Percentiles rank a stretch among this genome's conserved stretches.
phyloP scores from a whole-genome alignment of 2,113 vertebrate species.

The Corydoras maculifer region DNA sequence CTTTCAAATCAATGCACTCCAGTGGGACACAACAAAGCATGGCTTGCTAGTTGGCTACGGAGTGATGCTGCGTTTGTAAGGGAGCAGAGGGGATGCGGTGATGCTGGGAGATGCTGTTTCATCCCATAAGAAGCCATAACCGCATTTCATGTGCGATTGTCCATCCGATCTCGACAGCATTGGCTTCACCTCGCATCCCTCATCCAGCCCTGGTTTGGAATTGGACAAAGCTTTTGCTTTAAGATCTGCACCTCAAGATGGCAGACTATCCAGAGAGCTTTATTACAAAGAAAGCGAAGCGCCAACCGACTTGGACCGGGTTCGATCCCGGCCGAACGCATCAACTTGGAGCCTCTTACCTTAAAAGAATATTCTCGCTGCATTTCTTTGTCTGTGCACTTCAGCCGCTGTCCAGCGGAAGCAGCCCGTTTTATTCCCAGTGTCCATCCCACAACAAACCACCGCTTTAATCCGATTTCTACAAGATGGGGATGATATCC shows the following conservation, averaged over 20 bases:
- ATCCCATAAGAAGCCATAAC: not conserved
- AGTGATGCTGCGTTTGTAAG: slow-evolving; percentile 16
- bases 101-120: slow-evolving; percentile 11
- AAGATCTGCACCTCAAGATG: slow-evolving; percentile 37
- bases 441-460: slow-evolving; percentile 29
- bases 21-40: slow-evolving; percentile 22
- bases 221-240: slow-evolving; percentile 4
- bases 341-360: slow-evolving; percentile 24
- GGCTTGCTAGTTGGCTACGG: slow-evolving; percentile 25
- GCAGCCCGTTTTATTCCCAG: slow-evolving; percentile 13
- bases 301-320: not conserved
- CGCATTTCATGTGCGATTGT: not conserved
- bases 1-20: not conserved
- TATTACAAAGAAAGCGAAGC: slow-evolving; percentile 22
- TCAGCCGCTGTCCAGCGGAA: slow-evolving; percentile 14
- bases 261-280: slow-evolving; percentile 29
- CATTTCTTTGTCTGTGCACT: slow-evolving; percentile 52
- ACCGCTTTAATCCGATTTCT: slow-evolving; percentile 8
- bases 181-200: not conserved
- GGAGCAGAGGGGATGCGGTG: not conserved
- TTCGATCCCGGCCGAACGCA: not conserved
- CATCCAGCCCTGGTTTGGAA: slow-evolving; percentile 3
- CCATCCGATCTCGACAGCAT: not conserved
- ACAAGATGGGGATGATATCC: slow-evolving; percentile 33
- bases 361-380: slow-evolving; percentile 30